Conservation (phyloP, 2,888 invertebrate genomes). For the Dynastes maya region DNA sequence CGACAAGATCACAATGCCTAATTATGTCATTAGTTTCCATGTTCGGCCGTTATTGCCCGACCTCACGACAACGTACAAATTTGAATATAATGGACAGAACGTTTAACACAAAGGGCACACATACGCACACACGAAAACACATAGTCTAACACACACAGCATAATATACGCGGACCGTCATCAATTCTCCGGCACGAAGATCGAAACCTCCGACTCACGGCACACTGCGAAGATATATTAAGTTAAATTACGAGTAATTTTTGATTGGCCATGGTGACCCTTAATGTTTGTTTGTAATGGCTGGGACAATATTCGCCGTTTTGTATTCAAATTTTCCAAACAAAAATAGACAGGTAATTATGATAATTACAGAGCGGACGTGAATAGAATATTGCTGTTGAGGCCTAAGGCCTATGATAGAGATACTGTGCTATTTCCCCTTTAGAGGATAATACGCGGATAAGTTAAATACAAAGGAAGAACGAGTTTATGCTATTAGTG, state of each 20-base stretch:
- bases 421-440: conserved; percentile 17
- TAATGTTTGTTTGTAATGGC: conserved; percentile 36
- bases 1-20: conserved; percentile 44
- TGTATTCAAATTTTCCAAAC: conserved; percentile 43
- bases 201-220: conserved; percentile 5
- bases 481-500: background rate
- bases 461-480: conserved; percentile 1
- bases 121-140: conserved; percentile 6
- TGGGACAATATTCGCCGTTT: conserved; percentile 46
- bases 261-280: conserved; percentile 44
- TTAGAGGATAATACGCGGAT: background rate
- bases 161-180: conserved; percentile 21
- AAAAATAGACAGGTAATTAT: conserved; percentile 46
- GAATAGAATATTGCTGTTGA: conserved; percentile 15
- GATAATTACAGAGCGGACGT: conserved; percentile 48
- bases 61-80: conserved; percentile 37
- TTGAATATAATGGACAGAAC: conserved; percentile 45
- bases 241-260: conserved; percentile 46
- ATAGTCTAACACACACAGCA: conserved; percentile 17
- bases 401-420: conserved; percentile 33
- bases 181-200: conserved; percentile 25
- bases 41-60: conserved; percentile 45
- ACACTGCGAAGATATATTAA: conserved; percentile 24
- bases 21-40: conserved; percentile 47
- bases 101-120: conserved; percentile 37